These are phyloP conservation scores for Ichneumoninae sp. DNA, from an alignment of 2,888 invertebrate species.

Conservation along the genomic window DNA sequence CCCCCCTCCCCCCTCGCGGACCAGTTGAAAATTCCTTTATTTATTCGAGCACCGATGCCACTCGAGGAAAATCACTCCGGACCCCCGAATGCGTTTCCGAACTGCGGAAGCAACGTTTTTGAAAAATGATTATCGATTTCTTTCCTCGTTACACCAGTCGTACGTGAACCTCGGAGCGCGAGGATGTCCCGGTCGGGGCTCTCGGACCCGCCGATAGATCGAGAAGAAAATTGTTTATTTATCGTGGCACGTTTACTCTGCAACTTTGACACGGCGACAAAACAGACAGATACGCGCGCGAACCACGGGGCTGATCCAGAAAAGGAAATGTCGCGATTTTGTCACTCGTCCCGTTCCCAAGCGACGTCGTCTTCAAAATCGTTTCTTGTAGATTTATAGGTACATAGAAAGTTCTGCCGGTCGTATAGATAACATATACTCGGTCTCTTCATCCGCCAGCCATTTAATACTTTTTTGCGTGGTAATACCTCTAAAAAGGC, in stretches of 20 bases:
- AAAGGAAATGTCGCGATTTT: background rate
- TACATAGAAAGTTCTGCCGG: background rate
- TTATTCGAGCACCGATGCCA: constrained; percentile 19
- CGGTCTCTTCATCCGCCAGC: background rate
- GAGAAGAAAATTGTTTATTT: constrained; percentile 50
- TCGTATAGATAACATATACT: background rate
- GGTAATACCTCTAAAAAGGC: background rate
- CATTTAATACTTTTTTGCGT: background rate
- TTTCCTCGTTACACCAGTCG: background rate
- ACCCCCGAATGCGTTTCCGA: background rate
- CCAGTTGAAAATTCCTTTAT: constrained; percentile 40
- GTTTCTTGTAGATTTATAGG: background rate
- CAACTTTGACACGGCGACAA: background rate
- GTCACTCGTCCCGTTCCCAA: background rate
- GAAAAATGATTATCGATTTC: constrained; percentile 35
- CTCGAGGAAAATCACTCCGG: constrained; percentile 1
- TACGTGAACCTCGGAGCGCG: background rate
- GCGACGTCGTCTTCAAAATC: background rate
- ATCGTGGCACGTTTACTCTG: constrained; percentile 34
- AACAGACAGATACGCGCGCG: background rate
- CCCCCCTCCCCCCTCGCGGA: background rate
- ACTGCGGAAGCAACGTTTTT: background rate
- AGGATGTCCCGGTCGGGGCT: background rate
- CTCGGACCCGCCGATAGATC: constrained; percentile 3
- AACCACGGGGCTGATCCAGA: background rate